Conservation (phyloP, 2,888 invertebrate species). For the Empis stercorea region DNA sequence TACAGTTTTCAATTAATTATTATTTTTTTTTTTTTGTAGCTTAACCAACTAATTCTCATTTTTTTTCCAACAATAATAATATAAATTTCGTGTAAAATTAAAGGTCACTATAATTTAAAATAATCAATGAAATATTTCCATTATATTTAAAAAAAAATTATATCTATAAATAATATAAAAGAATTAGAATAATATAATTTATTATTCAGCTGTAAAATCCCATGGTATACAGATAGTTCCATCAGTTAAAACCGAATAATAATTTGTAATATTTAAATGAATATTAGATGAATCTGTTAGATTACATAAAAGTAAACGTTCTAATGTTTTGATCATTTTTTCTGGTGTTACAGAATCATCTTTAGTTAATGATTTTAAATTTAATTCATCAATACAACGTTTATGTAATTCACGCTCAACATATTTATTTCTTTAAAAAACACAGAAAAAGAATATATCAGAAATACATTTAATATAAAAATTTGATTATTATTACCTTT, state of each 20-base stretch:
- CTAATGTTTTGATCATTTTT: conserved; percentile 76
- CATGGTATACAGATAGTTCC: conserved; percentile 88
- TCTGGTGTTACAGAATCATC: conserved; percentile 85
- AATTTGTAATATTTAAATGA: conserved; percentile 71
- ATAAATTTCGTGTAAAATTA: too few relatives aligned
- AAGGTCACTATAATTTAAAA: too few relatives aligned
- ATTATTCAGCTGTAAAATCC: conserved; percentile 46
- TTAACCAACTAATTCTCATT: too few relatives aligned
- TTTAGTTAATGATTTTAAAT: conserved; percentile 62
- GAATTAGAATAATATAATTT: too few relatives aligned
- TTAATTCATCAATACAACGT: conserved; percentile 52
- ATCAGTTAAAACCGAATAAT: conserved; percentile 81
- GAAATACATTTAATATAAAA: neutral
- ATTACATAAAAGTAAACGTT: conserved; percentile 43
- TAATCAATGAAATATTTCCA: too few relatives aligned
- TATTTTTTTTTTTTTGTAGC: too few relatives aligned
- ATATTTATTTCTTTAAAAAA: conserved; percentile 72
- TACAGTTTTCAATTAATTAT: too few relatives aligned
- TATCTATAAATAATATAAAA: too few relatives aligned
- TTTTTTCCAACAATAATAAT: too few relatives aligned
- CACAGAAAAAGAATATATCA: conserved; percentile 18
- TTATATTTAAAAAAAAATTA: too few relatives aligned
- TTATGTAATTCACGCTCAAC: conserved; percentile 61
- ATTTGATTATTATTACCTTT: conserved; percentile 41
- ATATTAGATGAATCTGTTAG: conserved; percentile 44